phyloP scores from a whole-genome alignment of 2,888 invertebrate genomes.

The Eupelmus urozonus region DNA sequence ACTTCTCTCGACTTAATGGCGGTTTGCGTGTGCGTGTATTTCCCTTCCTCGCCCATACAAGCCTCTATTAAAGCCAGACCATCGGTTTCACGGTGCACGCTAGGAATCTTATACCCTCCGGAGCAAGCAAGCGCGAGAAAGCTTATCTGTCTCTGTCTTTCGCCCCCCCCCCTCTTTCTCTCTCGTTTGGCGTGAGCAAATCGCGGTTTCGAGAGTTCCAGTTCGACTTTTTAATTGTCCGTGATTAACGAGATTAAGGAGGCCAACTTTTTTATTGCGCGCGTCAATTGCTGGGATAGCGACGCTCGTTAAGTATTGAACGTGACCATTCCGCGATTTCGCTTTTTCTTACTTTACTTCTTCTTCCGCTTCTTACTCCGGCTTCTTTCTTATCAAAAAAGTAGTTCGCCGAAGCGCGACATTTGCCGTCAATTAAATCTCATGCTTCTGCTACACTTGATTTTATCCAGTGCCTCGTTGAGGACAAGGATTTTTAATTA shows the following conservation, averaged over 20 bases:
- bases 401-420: not conserved
- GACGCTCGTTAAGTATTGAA: slow-evolving; percentile 9
- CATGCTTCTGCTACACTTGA: no score
- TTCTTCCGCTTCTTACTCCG: no score
- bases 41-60: not conserved
- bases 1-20: slow-evolving; percentile 33
- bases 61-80: slow-evolving; percentile 18
- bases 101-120: not conserved
- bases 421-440: not conserved
- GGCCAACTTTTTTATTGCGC: slow-evolving; percentile 27
- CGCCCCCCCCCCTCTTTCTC: not conserved
- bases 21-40: slow-evolving; percentile 1
- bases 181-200: not conserved
- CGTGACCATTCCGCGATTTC: slow-evolving; percentile 45
- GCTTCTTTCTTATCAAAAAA: not conserved
- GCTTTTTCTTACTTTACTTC: slow-evolving; percentile 8
- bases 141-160: not conserved
- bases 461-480: no score
- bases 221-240: slow-evolving; percentile 45
- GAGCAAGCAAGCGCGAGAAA: not conserved
- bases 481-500: no score
- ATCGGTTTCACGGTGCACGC: slow-evolving; percentile 17
- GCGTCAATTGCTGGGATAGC: not conserved
- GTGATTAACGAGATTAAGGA: slow-evolving; percentile 32
- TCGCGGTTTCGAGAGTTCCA: not conserved